Evolutionary conservation across 2,888 invertebrate species (phyloP), one percentile per base, ranked within the genome.

Genomic region (Scelioninae gen. 1): DNA sequence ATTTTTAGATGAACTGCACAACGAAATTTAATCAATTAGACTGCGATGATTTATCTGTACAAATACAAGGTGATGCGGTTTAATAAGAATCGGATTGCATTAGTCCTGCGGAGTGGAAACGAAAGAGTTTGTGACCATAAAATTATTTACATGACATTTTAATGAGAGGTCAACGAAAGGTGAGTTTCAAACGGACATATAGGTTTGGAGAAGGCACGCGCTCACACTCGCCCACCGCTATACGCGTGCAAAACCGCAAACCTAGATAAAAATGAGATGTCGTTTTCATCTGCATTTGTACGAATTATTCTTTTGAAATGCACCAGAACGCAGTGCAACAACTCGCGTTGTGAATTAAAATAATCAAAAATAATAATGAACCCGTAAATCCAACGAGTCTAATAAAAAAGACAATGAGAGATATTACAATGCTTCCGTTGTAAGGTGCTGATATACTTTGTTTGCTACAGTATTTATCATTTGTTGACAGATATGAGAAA

Each of bases 81-180:
- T 66, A 65, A 66, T 72, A 53, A 60, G 60, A 38, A 72, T 72
- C 51, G 38, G 65, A 38, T 71, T 78, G 56, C 63, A 47, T 49
- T 13, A 23, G 15, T 49, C 38, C 49, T 16, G 40, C 40, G 55
- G 65, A 23, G 32, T 29, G 60, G 31, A 72, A 79, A 68, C 23
- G 68, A 49, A 80, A 74, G 60, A 66, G 69, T 38, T 68, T 10
- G 63, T 38, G 62, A 81, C 83, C 74, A 83, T 85, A 86, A 86
- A 84, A 76, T 83, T 86, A 83, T 84, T 86, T 83, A 72, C 84
- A 69, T 56, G 76, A 79, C 74, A 81, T 84, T 84, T 85, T 86
- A 85, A 85, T 82, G 85, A 85, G 69, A 68, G 45, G 63, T 68
- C 65, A 69, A 77, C 68, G 72, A 72, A 66, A 72, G 55, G 43